A percentile compares a stretch with the other conserved stretches of the same genome.
These are phyloP conservation scores for Chalcosyrphus nemorum DNA, from an alignment of 2,888 invertebrate genomes.

Conservation along the genomic window DNA sequence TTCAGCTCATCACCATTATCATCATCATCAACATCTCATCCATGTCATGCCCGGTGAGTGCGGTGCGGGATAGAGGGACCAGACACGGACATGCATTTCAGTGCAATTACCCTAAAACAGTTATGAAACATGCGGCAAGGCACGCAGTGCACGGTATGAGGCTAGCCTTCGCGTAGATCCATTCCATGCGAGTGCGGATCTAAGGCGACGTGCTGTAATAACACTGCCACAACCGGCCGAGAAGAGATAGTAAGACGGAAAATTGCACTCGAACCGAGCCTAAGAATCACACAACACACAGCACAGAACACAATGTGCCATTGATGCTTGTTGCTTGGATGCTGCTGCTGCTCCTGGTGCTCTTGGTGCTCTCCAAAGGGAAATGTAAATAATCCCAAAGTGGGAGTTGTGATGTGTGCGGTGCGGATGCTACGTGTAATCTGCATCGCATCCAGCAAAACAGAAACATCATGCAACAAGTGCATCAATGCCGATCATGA, in stretches of 20 bases:
- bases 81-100: constrained; percentile 58
- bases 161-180: constrained; percentile 35
- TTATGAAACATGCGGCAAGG: constrained; percentile 71
- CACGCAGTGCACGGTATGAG: constrained; percentile 58
- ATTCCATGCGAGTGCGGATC: constrained; percentile 41
- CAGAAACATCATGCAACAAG: constrained; percentile 70
- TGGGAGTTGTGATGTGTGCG: constrained; percentile 69
- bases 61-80: background rate
- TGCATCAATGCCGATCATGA: constrained; percentile 60
- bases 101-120: constrained; percentile 71
- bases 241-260: constrained; percentile 38
- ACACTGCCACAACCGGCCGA: constrained; percentile 37
- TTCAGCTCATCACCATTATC: constrained; percentile 68
- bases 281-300: too few relatives aligned
- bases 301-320: constrained; percentile 53
- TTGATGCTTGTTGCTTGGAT: background rate
- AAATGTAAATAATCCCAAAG: constrained; percentile 72
- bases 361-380: constrained; percentile 47
- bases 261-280: constrained; percentile 56
- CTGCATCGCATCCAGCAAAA: constrained; percentile 57
- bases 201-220: constrained; percentile 62
- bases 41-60: constrained; percentile 53
- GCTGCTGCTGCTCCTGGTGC: constrained; percentile 16
- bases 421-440: constrained; percentile 62
- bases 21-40: constrained; percentile 67